These are phyloP conservation scores for Philantomba maxwellii DNA, from an alignment of 2,113 vertebrate genomes.

Conservation along the genomic window DNA sequence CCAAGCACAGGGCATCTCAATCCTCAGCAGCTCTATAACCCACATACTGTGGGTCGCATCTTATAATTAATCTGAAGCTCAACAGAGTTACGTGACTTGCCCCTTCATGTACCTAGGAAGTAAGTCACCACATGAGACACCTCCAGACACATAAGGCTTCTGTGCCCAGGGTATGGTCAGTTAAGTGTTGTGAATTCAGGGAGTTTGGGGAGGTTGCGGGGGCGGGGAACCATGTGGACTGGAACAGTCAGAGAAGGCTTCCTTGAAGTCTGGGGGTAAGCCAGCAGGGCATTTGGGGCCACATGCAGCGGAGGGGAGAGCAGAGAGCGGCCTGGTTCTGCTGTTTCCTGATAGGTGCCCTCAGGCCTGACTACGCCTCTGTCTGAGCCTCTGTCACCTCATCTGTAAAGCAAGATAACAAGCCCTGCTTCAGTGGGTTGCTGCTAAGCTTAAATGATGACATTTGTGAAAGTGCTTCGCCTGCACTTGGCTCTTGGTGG, in stretches of 20 bases:
- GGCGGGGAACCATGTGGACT: background rate
- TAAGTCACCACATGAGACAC: background rate
- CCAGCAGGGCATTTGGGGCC: background rate
- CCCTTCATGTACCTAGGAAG: background rate
- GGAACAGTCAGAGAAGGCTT: background rate
- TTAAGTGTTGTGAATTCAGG: background rate
- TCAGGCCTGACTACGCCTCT: background rate
- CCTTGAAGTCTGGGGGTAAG: background rate
- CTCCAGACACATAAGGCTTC: background rate
- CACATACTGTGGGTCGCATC: background rate
- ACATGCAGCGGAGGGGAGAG: background rate
- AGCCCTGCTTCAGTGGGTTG: background rate
- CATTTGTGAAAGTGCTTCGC: slow-evolving; percentile 7
- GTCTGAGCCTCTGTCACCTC: background rate
- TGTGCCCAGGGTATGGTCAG: background rate
- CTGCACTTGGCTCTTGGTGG: background rate
- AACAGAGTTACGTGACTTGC: background rate
- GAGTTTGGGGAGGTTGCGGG: background rate
- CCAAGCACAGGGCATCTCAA: background rate
- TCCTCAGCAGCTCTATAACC: background rate
- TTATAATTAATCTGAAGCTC: background rate
- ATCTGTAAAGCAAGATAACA: background rate
- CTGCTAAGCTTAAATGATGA: background rate
- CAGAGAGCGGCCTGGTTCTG: background rate
- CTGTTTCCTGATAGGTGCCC: background rate